Base-by-base conservation (phyloP, 2,888 invertebrate species). In the Vesta saturnalis region DNA sequence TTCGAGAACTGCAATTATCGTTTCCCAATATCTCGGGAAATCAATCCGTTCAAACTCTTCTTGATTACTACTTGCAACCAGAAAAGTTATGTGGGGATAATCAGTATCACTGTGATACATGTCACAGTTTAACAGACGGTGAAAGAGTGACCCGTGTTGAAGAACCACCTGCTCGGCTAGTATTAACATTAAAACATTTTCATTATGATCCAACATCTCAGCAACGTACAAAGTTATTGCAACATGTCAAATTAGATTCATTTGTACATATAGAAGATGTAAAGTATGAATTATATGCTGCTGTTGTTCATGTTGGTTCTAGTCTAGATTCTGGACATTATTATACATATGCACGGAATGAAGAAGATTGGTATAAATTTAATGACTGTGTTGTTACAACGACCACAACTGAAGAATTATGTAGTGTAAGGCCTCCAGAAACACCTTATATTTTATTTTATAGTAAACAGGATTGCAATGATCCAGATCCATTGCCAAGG, bases 241-340 rank as follows among this genome's bases (percentile, higher is more conserved):
- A 92, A 70, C 78, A 79, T 19, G 83, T 85, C 10, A 77, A 82
- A 58, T 70, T 83, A 57, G 82, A 88, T 87, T 73, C 89, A 89
- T 73, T 85, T 85, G 74, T 89, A 88, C 81, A 89, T 89, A 78
- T 88, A 87, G 73, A 78, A 4, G 69, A 73, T 15, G 87, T 88
- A 65, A 85, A 87, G 15, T 95, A 94, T 81, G 87, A 87, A 39
- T 83, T 96, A 30, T 94, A 94, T 80, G 94, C 94, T 0, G 93
- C 94, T 0, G 92, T 96, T 0, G 91, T 96, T 0, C 96, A 96
- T 82, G 90, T 91, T 0, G 96, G 96, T 1, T 89, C 89, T 18
- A 92, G 92, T 59, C 90, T 94, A 72, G 93, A 95, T 79, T 92
- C 93, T 0, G 96, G 95, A 0, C 96, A 96, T 80, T 96, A 96